Evolutionary conservation across 2,888 invertebrate genomes (phyloP), one percentile per base, ranked within the genome.

Genomic region (Chrysolina oricalcia): DNA sequence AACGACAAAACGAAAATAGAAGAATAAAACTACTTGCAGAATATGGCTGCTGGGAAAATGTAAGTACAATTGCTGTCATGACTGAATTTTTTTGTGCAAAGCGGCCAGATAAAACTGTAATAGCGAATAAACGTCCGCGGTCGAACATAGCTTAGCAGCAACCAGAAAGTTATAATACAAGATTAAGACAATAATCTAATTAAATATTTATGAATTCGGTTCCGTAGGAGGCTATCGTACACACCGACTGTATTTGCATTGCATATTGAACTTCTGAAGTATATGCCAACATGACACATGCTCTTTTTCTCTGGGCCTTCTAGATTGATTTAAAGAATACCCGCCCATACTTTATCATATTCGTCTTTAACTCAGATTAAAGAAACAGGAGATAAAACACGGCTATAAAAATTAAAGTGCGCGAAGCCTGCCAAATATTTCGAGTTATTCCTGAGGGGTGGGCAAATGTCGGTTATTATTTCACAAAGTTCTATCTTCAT

Each of bases 171-270:
- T 74, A 67, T 74, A 71, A 76, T 74, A 71, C 74, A 72, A 74
- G 70, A 70, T 64, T 53, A 68, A 59, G 76, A 76, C 76, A 76
- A 76, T 76, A 72, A 76, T 71, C 74, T 76, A 76, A 76, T 76
- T 76, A 68, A 76, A 74, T 73, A 76, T 76, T 74, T 74, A 76
- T 76, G 70, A 65, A 76, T 76, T 76, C 76, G 40, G 53, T 48
- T 62, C 50, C 35, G 59, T 59, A 59, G 59, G 59, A 23, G 27
- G 35, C 35, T 59, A 59, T 59, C 35, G 59, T 8, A n/a, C 50
- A 62, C 23, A 50, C 67, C 21, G 53, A 53, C 62, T 72, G 63
- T 53, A 75, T 75, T 75, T 72, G 72, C 75, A 75, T 72, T 75
- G 41, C 71, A 67, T 67, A 27, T 64, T 75, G 40, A 53, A 65